A percentile compares a stretch with the other conserved stretches of the same genome.
Conservation (phyloP, 2,113 vertebrate genomes). For the Phocoena phocoena region DNA sequence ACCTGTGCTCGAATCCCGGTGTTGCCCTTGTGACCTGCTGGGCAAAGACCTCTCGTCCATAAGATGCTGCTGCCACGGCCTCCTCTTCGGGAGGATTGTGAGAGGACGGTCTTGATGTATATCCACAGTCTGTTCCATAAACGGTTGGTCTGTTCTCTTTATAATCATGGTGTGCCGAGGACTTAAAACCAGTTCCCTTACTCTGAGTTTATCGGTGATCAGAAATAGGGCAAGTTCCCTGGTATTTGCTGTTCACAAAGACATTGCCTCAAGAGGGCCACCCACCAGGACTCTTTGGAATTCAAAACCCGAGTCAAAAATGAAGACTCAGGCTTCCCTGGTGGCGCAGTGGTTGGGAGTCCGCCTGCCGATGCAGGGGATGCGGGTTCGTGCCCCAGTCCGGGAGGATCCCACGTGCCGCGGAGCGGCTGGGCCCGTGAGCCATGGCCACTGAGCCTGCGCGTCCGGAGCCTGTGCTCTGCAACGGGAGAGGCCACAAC, state of each 20-base stretch:
- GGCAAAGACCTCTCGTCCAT: too few relatives aligned
- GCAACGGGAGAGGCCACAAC: too few relatives aligned
- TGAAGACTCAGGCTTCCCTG: background rate
- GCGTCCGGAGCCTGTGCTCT: too few relatives aligned
- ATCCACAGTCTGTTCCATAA: background rate
- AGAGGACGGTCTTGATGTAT: background rate
- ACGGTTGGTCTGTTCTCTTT: too few relatives aligned
- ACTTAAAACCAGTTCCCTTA: background rate
- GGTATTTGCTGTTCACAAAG: background rate
- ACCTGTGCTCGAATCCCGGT: background rate
- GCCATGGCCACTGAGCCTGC: too few relatives aligned
- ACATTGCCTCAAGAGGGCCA: background rate
- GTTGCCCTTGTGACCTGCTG: background rate
- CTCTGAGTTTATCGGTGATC: background rate
- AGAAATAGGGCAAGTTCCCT: background rate
- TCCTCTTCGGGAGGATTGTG: background rate
- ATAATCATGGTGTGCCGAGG: accelerated
- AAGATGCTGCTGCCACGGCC: background rate
- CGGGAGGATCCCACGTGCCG: too few relatives aligned
- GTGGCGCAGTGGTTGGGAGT: too few relatives aligned
- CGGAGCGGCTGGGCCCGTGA: too few relatives aligned
- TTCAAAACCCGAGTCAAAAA: background rate
- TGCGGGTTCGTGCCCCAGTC: too few relatives aligned
- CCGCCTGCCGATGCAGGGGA: too few relatives aligned
- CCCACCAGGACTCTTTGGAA: background rate